Evolutionary conservation across 2,888 invertebrate species (phyloP).

Genomic region (Stenchaetothrips biformis): DNA sequence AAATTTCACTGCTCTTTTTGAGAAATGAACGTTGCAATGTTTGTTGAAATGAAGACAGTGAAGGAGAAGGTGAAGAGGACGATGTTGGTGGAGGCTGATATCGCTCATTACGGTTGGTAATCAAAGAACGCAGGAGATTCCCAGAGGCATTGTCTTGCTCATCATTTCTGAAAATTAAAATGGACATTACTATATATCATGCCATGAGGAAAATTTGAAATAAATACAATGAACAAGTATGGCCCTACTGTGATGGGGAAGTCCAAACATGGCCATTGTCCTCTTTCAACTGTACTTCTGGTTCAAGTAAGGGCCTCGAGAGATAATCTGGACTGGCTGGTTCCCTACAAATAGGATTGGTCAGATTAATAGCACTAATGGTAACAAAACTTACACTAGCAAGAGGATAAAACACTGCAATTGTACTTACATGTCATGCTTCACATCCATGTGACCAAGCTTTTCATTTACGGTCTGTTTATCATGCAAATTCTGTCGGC

Average conservation of each 20-base stretch:
- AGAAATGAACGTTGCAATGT: not conserved
- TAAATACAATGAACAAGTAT: not conserved
- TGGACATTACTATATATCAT: not conserved
- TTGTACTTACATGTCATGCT: not conserved
- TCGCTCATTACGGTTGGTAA: constrained; percentile 1
- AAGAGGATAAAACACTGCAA: not conserved
- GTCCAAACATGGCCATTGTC: constrained; percentile 11
- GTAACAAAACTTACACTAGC: not conserved
- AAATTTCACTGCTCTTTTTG: constrained; percentile 3
- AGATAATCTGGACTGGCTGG: not conserved
- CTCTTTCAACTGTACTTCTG: not conserved
- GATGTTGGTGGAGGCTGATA: not conserved
- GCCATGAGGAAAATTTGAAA: not conserved
- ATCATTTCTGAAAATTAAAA: not conserved
- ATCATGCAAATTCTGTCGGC: not conserved
- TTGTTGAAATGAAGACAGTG: constrained; percentile 1
- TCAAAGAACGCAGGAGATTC: not conserved
- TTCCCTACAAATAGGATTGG: not conserved
- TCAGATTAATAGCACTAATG: too few species aligned
- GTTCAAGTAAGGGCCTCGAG: not conserved
- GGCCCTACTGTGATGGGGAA: not conserved
- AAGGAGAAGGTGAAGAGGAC: not conserved
- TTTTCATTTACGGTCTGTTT: not conserved
- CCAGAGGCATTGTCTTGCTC: constrained; percentile 10
- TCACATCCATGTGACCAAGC: not conserved